Percentiles rank a stretch among this genome's conserved stretches.
Conservation (phyloP, 2,797 vertebrate species). For the Xerus rutilus region DNA sequence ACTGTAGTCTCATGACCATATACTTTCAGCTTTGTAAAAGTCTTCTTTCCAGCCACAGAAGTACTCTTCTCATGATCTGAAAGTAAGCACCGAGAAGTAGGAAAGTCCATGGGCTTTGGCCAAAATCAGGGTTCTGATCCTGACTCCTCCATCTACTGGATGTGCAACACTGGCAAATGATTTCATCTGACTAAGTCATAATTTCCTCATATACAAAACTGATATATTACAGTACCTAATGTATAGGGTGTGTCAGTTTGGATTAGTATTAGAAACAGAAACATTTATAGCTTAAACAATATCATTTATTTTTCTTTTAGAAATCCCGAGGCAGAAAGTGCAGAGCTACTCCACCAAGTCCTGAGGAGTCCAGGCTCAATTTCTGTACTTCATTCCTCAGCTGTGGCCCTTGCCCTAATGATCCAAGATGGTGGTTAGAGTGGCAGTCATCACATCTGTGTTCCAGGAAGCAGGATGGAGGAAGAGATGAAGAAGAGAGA, state of each 20-base stretch:
- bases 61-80: not conserved
- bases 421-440: not conserved
- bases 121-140: constrained; percentile 30
- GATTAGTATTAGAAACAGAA: constrained; percentile 59
- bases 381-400: not conserved
- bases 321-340: constrained; percentile 13
- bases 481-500: not conserved
- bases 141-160: not conserved
- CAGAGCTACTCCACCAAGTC: not conserved
- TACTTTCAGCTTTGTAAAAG: not conserved
- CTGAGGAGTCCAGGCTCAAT: not conserved
- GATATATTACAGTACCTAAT: not conserved
- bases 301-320: not conserved
- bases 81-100: not conserved
- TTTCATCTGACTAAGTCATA: not conserved
- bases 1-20: not conserved
- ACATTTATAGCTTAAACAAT: constrained; percentile 20
- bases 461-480: not conserved
- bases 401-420: not conserved
- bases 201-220: not conserved
- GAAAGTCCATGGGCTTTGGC: not conserved
- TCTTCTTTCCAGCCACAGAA: not conserved
- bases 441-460: not conserved
- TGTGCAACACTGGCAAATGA: not conserved
- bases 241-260: not conserved